A percentile compares a stretch with the other conserved stretches of the same genome.
phyloP scores from a whole-genome alignment of 2,888 invertebrate genomes.

The Chromoteleia sp. region DNA sequence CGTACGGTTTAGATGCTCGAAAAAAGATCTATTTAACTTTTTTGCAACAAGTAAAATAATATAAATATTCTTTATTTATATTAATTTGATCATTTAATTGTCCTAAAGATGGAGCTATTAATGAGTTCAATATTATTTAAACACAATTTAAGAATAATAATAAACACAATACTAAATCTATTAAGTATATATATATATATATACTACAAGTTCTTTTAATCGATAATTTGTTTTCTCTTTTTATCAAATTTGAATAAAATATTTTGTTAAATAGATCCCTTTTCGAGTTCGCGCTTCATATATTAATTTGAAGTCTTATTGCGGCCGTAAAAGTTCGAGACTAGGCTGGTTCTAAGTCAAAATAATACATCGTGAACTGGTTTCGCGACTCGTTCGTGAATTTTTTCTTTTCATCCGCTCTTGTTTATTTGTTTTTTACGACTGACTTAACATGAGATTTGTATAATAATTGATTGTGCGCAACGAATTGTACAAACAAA shows the following conservation, averaged over 20 bases:
- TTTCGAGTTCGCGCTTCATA: neutral
- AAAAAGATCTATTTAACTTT: neutral
- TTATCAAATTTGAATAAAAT: neutral
- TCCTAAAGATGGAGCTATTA: too few species aligned
- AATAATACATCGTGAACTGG: constrained; percentile 32
- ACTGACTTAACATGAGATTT: constrained; percentile 39
- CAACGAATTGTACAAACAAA: constrained; percentile 37
- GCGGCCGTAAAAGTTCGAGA: constrained; percentile 1
- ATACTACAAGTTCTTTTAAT: too few species aligned
- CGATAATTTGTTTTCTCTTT: too few species aligned
- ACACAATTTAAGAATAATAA: too few species aligned
- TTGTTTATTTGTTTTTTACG: constrained; percentile 31
- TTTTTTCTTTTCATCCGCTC: constrained; percentile 15
- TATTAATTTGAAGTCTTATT: constrained; percentile 10
- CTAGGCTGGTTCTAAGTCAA: constrained; percentile 37
- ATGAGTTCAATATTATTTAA: too few species aligned
- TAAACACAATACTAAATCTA: too few species aligned
- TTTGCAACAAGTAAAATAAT: too few species aligned
- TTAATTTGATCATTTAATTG: too few species aligned
- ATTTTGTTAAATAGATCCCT: neutral
- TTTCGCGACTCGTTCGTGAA: constrained; percentile 31
- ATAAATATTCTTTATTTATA: too few species aligned
- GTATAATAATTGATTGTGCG: constrained; percentile 34
- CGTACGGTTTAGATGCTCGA: constrained; percentile 2
- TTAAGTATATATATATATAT: too few species aligned